Evolutionary conservation across 2,113 vertebrate genomes (phyloP).

Genomic region (Macquaria australasica): DNA sequence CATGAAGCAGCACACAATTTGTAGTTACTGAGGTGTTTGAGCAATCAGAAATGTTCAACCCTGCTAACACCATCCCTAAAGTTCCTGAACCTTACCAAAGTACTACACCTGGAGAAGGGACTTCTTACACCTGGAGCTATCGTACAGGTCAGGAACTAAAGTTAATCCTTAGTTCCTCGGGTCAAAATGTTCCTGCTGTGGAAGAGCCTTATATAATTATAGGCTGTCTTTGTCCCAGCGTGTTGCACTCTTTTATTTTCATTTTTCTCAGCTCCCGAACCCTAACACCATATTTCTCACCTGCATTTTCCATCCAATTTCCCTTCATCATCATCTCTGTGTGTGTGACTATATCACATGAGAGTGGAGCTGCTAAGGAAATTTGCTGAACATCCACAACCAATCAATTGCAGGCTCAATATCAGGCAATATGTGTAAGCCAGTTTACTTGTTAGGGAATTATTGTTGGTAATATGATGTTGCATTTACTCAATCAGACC

Average conservation of each 20-base stretch:
- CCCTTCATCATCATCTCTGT: not conserved
- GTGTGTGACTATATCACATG: not conserved
- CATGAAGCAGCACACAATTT: not conserved
- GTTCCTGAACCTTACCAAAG: not conserved
- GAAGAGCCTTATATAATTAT: not conserved
- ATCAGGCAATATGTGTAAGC: not conserved
- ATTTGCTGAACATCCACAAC: constrained; percentile 40
- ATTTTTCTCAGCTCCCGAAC: not conserved
- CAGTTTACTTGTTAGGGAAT: constrained; percentile 5
- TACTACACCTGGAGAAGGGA: not conserved
- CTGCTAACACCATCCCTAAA: not conserved
- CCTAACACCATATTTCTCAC: not conserved
- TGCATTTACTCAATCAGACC: constrained; percentile 29
- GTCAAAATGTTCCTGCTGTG: not conserved
- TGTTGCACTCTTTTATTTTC: not conserved
- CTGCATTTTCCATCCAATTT: not conserved
- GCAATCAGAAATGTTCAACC: not conserved
- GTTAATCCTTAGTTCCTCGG: not conserved
- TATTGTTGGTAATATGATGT: not conserved
- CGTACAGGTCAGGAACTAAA: not conserved
- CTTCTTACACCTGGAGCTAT: not conserved
- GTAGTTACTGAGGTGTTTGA: not conserved
- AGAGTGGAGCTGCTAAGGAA: not conserved
- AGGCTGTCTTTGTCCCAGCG: not conserved
- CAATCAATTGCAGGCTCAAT: constrained; percentile 38